phyloP scores from a whole-genome alignment of 2,797 vertebrate species.

The Mormyrus proboscirostris region DNA sequence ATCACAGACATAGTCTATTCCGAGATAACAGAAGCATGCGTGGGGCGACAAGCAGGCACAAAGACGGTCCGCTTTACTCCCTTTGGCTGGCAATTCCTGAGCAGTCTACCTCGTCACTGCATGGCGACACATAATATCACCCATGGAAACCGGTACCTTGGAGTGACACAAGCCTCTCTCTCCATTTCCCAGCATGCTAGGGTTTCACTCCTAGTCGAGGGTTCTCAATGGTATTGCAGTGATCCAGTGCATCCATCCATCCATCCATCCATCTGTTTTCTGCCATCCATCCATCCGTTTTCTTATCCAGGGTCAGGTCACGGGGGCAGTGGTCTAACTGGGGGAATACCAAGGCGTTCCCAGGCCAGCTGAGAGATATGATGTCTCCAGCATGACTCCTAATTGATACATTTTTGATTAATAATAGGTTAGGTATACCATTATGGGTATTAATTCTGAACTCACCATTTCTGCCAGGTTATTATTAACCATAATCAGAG shows the following conservation, averaged over 20 bases:
- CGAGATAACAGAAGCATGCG: neutral
- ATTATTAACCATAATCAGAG: neutral
- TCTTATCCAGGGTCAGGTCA: neutral
- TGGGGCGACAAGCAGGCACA: neutral
- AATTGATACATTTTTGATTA: slow-evolving; percentile 17
- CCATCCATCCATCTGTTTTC: too few relatives aligned
- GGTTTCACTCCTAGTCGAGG: neutral
- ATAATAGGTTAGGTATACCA: slow-evolving; percentile 6
- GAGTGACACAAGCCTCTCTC: neutral
- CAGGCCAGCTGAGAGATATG: neutral
- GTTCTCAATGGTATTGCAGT: slow-evolving; percentile 16
- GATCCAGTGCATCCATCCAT: neutral
- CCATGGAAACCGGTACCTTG: neutral
- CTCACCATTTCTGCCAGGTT: neutral
- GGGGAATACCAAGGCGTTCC: neutral
- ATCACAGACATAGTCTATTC: neutral
- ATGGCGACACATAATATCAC: slow-evolving; percentile 12
- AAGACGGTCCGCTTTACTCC: neutral
- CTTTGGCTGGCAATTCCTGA: neutral
- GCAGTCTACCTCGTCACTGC: neutral
- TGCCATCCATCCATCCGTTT: too few relatives aligned
- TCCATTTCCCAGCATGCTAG: neutral
- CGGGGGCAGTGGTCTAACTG: neutral
- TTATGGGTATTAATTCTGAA: slow-evolving; percentile 5
- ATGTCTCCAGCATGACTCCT: neutral